Conservation (phyloP, 1,140 invertebrate species). For the Centruroides sculpturatus region DNA sequence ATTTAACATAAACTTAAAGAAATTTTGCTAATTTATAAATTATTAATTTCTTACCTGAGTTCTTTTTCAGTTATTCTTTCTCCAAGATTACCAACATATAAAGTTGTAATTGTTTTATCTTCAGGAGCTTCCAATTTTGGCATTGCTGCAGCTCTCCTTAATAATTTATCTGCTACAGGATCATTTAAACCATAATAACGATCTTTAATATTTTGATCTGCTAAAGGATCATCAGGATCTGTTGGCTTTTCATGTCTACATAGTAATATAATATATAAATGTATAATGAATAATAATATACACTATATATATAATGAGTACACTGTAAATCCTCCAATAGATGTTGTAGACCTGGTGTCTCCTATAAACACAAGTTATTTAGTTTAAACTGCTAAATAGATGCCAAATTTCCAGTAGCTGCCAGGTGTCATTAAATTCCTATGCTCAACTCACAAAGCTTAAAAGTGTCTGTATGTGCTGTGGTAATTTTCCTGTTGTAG, state of each 20-base stretch:
- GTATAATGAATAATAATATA: constrained; percentile 1
- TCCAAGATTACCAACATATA: constrained; percentile 87
- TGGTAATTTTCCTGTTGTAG: too few relatives aligned
- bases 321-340: too few relatives aligned
- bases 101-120: constrained; percentile 87
- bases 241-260: constrained; percentile 92
- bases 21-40: too few relatives aligned
- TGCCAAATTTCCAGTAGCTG: too few relatives aligned
- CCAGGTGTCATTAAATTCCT: too few relatives aligned
- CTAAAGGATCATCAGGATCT: constrained; percentile 96
- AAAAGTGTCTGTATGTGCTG: too few relatives aligned
- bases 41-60: constrained; percentile 40
- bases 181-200: constrained; percentile 96
- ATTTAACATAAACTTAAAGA: too few relatives aligned
- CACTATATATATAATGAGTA: not conserved
- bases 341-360: too few relatives aligned
- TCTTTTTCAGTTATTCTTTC: constrained; percentile 81
- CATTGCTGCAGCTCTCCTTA: constrained; percentile 82
- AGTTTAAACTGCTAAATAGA: too few relatives aligned
- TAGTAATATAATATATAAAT: constrained; percentile 12
- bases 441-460: too few relatives aligned
- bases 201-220: constrained; percentile 99
- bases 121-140: constrained; percentile 89
- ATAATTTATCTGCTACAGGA: constrained; percentile 94
- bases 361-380: too few relatives aligned